Evolutionary conservation across 2,888 invertebrate genomes (phyloP), one percentile per base, ranked within the genome.

Genomic region (Lapara coniferarum): DNA sequence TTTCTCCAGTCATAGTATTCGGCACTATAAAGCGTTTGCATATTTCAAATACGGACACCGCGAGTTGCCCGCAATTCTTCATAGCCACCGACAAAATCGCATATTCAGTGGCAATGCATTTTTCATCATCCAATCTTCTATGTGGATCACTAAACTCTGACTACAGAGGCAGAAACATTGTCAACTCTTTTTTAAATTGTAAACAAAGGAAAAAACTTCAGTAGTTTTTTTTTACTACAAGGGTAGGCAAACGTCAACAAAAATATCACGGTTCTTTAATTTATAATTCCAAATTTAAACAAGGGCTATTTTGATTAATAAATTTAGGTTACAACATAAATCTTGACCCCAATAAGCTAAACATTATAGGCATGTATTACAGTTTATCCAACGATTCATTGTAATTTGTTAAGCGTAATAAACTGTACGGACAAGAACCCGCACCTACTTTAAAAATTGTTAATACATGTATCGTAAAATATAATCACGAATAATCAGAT

Each of bases 101-200:
- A 82, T 85, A 89, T 89, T 87, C 86, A 84, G 80, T 74, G 81
- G 72, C 77, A 78, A 81, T 91, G 85, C 87, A 91, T 90, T 87
- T 90, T 89, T 88, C 85, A 90, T 85, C 81, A 85, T 84, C 86
- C 87, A 89, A 88, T 89, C 84, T 86, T 78, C 81, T 77, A 76
- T 78, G 78, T 77, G 77, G 74, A 79, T 80, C 74, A 80, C 78
- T 79, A 77, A 76, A 78, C 67, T 68, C 73, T 80, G 71, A 70
- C 70, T 74, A 73, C 71, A 70, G 58, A 57, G 73, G 74, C 71
- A 73, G 79, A 68, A 70, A 53, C 67, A 51, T 72, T 69, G 72
- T 30, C 68, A 25, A 14, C 44, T 44, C 55, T 67, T 67, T 46
- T 67, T 25, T 55, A 67, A 55, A 67, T 55, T 67, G 44, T 55